Base-by-base conservation (phyloP, 2,113 vertebrate species). In the Cercopithecus mona region DNA sequence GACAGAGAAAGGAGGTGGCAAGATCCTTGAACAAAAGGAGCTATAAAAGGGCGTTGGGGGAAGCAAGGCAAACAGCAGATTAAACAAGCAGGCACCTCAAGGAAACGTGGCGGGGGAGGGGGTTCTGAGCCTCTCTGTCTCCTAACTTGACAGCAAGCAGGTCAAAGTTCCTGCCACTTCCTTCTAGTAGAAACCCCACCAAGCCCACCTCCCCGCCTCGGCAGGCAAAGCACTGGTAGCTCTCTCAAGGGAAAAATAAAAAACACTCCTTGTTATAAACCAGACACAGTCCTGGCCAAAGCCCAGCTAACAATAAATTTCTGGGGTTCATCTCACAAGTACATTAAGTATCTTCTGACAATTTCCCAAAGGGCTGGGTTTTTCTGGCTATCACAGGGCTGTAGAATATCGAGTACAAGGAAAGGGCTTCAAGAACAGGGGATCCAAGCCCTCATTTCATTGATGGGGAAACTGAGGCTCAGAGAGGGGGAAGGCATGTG, bases 21-120 rank as follows among this genome's bases (percentile, higher is more conserved):
- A 87, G 27, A 92, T 80, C 97, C 96, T 96, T 96, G 95, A 97
- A 96, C 96, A 96, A 95, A 97, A 80, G 93, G 90, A 93, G 79
- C 95, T 89, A 94, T 90, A 97, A 97, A 97, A 88, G 95, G 93
- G 83, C 2, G 70, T 88, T 88, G 88, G 76, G 81, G 38, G 48
- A 88, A 93, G 81, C 55, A 66, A 95, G 84, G 85, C 52, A 40
- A 88, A 93, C 7, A 43, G 57, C 88, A 94, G 94, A 92, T 73
- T 70, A 87, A 94, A 84, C 70, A 93, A 78, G 52, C 35, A 85
- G 50, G 83, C 30, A 64, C 66, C 97, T 98, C 95, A 95, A 92
- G 84, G 92, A 96, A 92, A 89, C 3, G 4, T 17, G 48, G 12
- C 14, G 4, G n/a, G 45, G 50, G 82, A 45, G 43, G 70, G 57